A percentile compares a stretch with the other conserved stretches of the same genome.
phyloP scores from a whole-genome alignment of 2,888 invertebrate species.

The Germaria angustata region DNA sequence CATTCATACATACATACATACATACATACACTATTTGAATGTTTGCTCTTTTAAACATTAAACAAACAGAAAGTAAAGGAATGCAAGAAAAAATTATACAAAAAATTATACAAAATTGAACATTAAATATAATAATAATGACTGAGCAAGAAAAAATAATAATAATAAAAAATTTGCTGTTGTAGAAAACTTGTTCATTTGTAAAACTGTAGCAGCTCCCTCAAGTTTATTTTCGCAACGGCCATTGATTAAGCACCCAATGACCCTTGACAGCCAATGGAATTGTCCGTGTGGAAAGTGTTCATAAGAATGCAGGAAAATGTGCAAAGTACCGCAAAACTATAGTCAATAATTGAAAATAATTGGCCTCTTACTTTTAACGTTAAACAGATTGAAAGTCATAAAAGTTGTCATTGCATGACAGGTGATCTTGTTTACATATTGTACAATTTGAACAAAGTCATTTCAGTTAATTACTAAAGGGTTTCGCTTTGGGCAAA shows the following conservation, averaged over 20 bases:
- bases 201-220: neutral
- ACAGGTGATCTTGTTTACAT: slow-evolving; percentile 9
- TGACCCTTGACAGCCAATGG: slow-evolving; percentile 34
- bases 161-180: neutral
- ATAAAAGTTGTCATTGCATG: slow-evolving; percentile 16
- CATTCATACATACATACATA: slow-evolving; percentile 30
- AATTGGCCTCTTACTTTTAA: slow-evolving; percentile 18
- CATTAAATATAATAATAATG: slow-evolving; percentile 5
- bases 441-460: neutral
- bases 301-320: slow-evolving; percentile 36
- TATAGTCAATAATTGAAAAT: slow-evolving; percentile 42
- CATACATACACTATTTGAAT: slow-evolving; percentile 3
- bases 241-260: slow-evolving; percentile 27
- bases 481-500: too few relatives aligned
- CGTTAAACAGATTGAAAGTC: slow-evolving; percentile 34
- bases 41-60: slow-evolving; percentile 24
- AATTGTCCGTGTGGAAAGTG: neutral
- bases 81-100: neutral
- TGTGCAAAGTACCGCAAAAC: slow-evolving; percentile 38
- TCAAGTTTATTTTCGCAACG: slow-evolving; percentile 7
- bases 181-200: neutral
- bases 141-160: neutral
- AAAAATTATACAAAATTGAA: slow-evolving; percentile 25
- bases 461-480: slow-evolving; percentile 10
- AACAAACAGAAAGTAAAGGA: neutral